phyloP scores from a whole-genome alignment of 2,888 invertebrate genomes.

The Caenorhabditis sp. region DNA sequence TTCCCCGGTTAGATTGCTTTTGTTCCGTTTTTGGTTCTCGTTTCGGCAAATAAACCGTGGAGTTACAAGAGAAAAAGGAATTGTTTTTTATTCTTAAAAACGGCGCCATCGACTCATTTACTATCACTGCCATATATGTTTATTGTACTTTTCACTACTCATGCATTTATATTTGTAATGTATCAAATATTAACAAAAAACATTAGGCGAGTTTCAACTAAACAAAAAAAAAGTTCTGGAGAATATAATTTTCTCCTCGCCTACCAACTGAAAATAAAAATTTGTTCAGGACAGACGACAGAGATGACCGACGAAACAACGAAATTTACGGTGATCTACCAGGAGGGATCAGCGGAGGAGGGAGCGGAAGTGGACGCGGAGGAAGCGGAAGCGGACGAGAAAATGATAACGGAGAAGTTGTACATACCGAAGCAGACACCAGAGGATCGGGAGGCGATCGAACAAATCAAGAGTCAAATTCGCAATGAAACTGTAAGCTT shows the following conservation, averaged over 20 bases:
- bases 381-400: not conserved
- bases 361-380: not conserved
- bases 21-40: not conserved
- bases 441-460: not conserved
- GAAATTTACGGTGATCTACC: not conserved
- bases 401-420: conserved; percentile 1
- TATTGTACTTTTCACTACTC: not conserved
- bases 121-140: not conserved
- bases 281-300: not conserved
- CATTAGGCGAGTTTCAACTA: not conserved
- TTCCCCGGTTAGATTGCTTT: conserved; percentile 8
- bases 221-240: not conserved
- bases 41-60: not conserved
- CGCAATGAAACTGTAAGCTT: conserved; percentile 1
- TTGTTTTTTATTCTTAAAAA: no score
- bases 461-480: conserved; percentile 3
- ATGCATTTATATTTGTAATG: no score
- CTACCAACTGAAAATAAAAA: not conserved
- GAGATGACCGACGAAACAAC: not conserved
- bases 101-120: not conserved
- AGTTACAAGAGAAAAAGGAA: no score
- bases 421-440: not conserved
- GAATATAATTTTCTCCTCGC: not conserved
- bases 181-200: not conserved
- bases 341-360: not conserved